Conservation (phyloP, 2,113 vertebrate species). For the Tylochromis polylepis region DNA sequence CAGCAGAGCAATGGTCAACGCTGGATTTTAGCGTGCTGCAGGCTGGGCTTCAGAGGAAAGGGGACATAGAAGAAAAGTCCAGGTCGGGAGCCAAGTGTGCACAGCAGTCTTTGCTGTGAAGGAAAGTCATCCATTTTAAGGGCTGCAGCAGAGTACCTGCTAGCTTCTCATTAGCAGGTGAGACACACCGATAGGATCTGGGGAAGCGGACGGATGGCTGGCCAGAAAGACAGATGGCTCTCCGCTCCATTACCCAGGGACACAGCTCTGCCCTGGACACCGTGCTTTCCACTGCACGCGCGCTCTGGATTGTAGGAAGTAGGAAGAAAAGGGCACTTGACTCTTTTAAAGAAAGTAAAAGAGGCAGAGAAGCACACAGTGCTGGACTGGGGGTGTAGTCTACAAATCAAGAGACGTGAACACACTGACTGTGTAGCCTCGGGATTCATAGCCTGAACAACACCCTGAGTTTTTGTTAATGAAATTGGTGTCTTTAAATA, state of each 20-base stretch:
- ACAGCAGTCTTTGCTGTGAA: neutral
- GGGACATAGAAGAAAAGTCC: neutral
- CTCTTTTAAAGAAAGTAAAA: constrained; percentile 24
- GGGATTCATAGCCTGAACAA: neutral
- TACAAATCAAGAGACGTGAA: constrained; percentile 6
- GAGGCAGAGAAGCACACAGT: neutral
- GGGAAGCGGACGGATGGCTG: neutral
- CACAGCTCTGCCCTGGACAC: neutral
- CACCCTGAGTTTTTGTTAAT: constrained; percentile 23
- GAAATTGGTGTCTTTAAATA: constrained; percentile 43
- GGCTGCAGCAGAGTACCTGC: constrained; percentile 30
- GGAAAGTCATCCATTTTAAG: constrained; percentile 41
- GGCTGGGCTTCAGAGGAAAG: neutral
- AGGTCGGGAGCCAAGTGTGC: neutral
- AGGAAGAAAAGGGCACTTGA: constrained; percentile 19
- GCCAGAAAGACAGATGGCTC: constrained; percentile 33
- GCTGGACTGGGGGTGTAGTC: neutral
- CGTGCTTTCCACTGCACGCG: neutral
- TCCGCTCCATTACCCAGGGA: constrained; percentile 33
- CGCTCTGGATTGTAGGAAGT: neutral
- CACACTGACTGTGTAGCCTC: constrained; percentile 5
- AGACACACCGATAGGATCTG: constrained; percentile 22
- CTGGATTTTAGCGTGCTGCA: neutral
- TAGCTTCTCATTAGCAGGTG: constrained; percentile 52
- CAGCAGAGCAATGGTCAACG: neutral